Evolutionary conservation across 2,888 invertebrate genomes (phyloP).

Genomic region (Ochropacha duplaris): DNA sequence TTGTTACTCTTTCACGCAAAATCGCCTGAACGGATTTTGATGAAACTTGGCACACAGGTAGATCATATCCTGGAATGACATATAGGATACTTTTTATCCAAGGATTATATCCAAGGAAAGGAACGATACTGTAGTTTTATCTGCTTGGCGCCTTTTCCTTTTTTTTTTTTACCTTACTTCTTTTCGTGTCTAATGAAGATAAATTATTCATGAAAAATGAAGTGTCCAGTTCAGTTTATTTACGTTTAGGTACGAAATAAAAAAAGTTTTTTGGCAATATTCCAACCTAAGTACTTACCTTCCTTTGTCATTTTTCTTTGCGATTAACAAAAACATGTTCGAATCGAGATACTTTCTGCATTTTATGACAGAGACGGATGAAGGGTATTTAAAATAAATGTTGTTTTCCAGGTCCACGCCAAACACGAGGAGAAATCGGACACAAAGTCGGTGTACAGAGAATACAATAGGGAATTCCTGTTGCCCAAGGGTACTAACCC

Average conservation of each 20-base stretch:
- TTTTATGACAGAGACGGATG: background rate
- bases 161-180: conserved; percentile 14
- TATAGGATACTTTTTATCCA: too few relatives aligned
- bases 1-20: too few relatives aligned
- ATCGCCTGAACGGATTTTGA: too few relatives aligned
- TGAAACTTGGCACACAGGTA: too few relatives aligned
- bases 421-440: conserved; percentile 99
- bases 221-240: conserved; percentile 37
- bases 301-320: conserved; percentile 43
- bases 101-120: too few relatives aligned
- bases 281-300: conserved; percentile 52
- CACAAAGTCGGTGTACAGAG: conserved; percentile 97
- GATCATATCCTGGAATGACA: too few relatives aligned
- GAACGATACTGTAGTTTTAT: background rate
- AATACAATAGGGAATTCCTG: conserved; percentile 98
- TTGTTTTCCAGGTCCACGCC: conserved; percentile 92
- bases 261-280: conserved; percentile 55
- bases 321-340: conserved; percentile 45
- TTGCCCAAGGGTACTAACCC: conserved; percentile 98
- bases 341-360: background rate
- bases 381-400: conserved; percentile 4
- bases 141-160: too few relatives aligned
- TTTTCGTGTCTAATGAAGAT: conserved; percentile 52
- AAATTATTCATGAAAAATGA: conserved; percentile 48
- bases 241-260: conserved; percentile 36